phyloP scores from a whole-genome alignment of 2,113 vertebrate species.

The Poicephalus meyeri region DNA sequence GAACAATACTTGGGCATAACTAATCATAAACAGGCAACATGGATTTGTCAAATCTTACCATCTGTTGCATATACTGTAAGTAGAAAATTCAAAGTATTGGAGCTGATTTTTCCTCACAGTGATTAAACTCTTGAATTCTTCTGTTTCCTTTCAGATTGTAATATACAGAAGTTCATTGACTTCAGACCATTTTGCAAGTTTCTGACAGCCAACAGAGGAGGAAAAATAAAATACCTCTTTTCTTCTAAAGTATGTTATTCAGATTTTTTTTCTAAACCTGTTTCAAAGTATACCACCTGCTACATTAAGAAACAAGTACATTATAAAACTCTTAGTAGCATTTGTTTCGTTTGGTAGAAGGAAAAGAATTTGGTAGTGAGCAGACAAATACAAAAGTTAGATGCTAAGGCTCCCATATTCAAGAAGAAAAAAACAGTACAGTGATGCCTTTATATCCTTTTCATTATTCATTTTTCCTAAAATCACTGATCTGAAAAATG shows the following conservation, averaged over 20 bases:
- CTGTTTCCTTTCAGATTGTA: background rate
- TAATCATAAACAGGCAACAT: slow-evolving; percentile 24
- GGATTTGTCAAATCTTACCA: slow-evolving; percentile 28
- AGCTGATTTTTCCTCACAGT: background rate
- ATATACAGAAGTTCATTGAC: slow-evolving; percentile 25
- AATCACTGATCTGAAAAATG: background rate
- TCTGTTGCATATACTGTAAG: slow-evolving; percentile 24
- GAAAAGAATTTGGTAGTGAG: background rate
- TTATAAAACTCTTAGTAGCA: background rate
- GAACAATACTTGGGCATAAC: background rate
- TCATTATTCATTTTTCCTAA: background rate
- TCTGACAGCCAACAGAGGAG: slow-evolving; percentile 45
- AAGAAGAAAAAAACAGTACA: background rate
- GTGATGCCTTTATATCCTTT: background rate
- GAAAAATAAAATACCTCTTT: background rate
- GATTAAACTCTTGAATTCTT: background rate
- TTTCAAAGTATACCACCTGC: background rate
- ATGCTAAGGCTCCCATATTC: slow-evolving; percentile 6
- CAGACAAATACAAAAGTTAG: background rate
- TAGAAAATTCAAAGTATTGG: background rate
- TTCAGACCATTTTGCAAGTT: slow-evolving; percentile 27
- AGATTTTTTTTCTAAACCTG: background rate
- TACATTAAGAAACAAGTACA: slow-evolving; percentile 28
- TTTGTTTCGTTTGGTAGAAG: slow-evolving; percentile 12
- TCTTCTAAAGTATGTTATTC: background rate